Percentiles rank a stretch among this genome's conserved stretches.
These are phyloP conservation scores for Theretra japonica DNA, from an alignment of 2,888 invertebrate species.

Conservation along the genomic window DNA sequence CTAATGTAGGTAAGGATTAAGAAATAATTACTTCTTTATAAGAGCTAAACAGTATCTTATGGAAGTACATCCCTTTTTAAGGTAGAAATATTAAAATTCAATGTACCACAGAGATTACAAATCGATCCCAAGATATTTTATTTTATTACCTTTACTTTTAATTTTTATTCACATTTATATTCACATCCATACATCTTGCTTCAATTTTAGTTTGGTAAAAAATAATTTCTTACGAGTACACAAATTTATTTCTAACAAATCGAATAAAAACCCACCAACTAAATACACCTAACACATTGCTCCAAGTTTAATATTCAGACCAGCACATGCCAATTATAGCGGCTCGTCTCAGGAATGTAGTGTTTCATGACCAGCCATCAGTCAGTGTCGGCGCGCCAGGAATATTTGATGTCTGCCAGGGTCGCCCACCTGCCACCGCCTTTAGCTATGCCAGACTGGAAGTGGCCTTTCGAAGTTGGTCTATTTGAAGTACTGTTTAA, in stretches of 20 bases:
- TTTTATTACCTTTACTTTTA: no score
- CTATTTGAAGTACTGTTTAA: not conserved
- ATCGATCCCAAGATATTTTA: no score
- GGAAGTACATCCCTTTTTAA: no score
- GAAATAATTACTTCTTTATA: not conserved
- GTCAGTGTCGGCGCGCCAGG: slow-evolving; percentile 60
- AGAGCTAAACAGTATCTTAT: no score
- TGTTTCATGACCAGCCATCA: slow-evolving; percentile 50
- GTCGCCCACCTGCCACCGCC: slow-evolving; percentile 46
- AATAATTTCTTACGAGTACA: no score
- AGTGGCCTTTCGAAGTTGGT: not conserved
- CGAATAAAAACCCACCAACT: no score
- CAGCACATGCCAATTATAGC: slow-evolving; percentile 32
- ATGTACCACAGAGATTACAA: no score
- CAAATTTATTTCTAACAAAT: no score
- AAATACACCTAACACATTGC: not conserved
- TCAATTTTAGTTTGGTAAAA: no score
- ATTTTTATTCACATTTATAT: no score
- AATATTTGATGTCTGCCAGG: slow-evolving; percentile 56
- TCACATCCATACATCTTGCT: no score
- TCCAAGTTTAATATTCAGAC: slow-evolving; percentile 27
- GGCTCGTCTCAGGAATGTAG: slow-evolving; percentile 30
- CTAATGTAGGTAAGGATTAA: not conserved
- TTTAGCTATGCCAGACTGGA: slow-evolving; percentile 11
- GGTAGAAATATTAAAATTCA: not conserved